Evolutionary conservation across 2,797 vertebrate species (phyloP).

Genomic region (Dendrocincla fuliginosa): DNA sequence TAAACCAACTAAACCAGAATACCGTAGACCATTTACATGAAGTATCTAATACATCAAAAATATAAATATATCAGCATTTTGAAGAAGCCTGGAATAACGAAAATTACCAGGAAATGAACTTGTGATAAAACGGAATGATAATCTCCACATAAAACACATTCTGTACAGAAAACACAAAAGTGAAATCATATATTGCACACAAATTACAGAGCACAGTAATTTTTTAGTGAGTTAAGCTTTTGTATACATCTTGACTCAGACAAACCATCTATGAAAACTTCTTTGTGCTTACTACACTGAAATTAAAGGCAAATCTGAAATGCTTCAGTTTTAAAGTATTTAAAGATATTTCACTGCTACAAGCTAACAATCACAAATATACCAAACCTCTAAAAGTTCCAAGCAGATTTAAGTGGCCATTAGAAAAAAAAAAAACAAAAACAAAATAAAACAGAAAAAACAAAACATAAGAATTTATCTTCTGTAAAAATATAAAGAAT

Average conservation of each 20-base stretch:
- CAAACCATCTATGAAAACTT: not conserved
- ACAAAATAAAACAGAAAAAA: not conserved
- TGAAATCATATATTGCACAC: not conserved
- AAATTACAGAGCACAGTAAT: not conserved
- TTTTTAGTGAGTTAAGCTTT: not conserved
- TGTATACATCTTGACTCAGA: not conserved
- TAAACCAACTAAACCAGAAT: not conserved
- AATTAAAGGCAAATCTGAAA: not conserved
- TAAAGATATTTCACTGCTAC: not conserved
- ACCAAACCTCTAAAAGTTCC: not conserved
- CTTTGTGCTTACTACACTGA: not conserved
- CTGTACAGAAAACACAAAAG: not conserved
- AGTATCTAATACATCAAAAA: not conserved
- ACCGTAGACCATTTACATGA: not conserved
- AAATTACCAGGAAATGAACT: not conserved
- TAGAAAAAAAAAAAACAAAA: not conserved
- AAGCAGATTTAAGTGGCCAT: not conserved
- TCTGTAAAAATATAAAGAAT: not conserved
- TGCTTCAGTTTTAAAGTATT: not conserved
- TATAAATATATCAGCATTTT: not conserved
- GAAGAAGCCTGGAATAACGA: not conserved
- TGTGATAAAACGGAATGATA: not conserved
- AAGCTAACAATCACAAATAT: not conserved
- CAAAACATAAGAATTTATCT: not conserved
- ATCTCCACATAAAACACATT: not conserved